Conservation (phyloP, 2,797 vertebrate genomes). For the Falco naumanni region DNA sequence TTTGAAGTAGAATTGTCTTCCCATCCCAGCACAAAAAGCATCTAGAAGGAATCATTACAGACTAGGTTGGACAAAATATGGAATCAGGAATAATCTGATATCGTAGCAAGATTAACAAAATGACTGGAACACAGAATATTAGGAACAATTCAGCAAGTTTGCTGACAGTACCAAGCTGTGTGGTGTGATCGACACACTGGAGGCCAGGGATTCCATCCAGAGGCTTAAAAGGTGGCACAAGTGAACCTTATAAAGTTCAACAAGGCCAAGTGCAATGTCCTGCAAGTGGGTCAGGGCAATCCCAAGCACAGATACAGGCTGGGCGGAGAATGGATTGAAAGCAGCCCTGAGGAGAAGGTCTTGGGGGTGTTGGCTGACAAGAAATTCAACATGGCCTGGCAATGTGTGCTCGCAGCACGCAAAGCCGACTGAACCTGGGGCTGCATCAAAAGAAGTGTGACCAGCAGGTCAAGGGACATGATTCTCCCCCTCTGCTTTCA, state of each 20-base stretch:
- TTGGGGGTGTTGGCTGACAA: neutral
- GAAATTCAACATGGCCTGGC: neutral
- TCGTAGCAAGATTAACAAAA: neutral
- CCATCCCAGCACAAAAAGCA: neutral
- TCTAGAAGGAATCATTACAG: neutral
- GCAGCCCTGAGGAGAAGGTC: neutral
- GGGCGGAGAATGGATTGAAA: neutral
- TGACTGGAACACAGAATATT: neutral
- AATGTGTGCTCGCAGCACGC: neutral
- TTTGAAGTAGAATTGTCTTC: neutral
- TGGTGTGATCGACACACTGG: neutral
- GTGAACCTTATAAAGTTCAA: neutral
- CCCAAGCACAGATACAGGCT: neutral
- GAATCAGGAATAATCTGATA: neutral
- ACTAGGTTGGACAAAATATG: neutral
- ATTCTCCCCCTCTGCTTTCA: no score
- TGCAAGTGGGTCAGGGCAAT: neutral
- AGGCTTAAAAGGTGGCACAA: neutral
- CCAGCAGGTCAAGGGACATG: neutral
- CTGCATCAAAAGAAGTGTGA: neutral
- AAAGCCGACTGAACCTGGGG: neutral
- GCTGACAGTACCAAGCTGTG: no score
- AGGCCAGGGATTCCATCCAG: neutral
- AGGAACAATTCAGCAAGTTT: neutral
- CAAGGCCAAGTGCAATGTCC: neutral